Evolutionary conservation across 2,113 vertebrate species (phyloP).

Genomic region (Cryptomyrus ogoouensis): DNA sequence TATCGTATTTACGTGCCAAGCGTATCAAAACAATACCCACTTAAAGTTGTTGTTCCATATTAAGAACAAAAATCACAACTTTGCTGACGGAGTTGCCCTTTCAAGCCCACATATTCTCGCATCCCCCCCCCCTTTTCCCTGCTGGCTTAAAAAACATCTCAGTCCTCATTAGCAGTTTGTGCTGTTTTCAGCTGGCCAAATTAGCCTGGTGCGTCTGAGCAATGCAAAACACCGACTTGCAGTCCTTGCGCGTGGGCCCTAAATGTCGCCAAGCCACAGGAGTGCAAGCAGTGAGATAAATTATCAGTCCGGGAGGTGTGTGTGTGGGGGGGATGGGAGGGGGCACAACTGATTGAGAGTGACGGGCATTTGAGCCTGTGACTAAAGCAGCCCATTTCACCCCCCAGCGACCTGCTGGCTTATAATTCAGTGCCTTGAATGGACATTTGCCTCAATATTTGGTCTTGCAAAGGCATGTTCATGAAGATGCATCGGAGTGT

Average conservation of each 20-base stretch:
- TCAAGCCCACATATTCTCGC: background rate
- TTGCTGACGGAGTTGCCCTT: slow-evolving; percentile 15
- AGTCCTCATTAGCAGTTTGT: slow-evolving; percentile 45
- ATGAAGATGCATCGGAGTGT: slow-evolving; percentile 45
- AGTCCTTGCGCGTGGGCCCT: slow-evolving; percentile 51
- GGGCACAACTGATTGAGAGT: slow-evolving; percentile 44
- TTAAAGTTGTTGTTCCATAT: background rate
- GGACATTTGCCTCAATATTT: slow-evolving; percentile 42
- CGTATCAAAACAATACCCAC: slow-evolving; percentile 11
- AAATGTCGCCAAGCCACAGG: slow-evolving; percentile 60
- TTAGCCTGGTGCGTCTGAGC: slow-evolving; percentile 48
- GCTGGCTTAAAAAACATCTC: slow-evolving; percentile 42
- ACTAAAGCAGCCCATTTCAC: slow-evolving; percentile 41
- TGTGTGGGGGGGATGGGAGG: background rate
- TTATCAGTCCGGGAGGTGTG: slow-evolving; percentile 43
- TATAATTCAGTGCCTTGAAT: slow-evolving; percentile 35
- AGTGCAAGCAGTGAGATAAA: slow-evolving; percentile 51
- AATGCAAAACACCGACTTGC: slow-evolving; percentile 49
- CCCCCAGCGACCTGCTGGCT: slow-evolving; percentile 38
- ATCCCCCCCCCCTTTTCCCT: slow-evolving; percentile 22
- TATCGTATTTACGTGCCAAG: slow-evolving; percentile 30
- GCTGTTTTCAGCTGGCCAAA: slow-evolving; percentile 52
- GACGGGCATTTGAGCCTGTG: slow-evolving; percentile 35
- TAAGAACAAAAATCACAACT: background rate
- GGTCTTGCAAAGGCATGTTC: slow-evolving; percentile 44